phyloP scores from a whole-genome alignment of 1,140 invertebrate species.

The Drosophila bocki region DNA sequence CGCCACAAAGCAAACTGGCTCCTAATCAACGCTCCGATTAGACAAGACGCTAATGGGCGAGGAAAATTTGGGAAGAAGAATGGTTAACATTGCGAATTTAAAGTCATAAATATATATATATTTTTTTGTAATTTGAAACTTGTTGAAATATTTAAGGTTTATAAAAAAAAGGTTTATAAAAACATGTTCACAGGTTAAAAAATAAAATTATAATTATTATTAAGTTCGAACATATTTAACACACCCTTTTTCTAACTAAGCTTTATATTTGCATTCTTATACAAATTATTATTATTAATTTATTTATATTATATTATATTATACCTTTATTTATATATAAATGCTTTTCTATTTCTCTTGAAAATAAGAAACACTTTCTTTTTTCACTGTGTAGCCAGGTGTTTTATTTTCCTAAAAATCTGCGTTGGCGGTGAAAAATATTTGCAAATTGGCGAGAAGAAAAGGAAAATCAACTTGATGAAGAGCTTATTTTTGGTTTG shows the following conservation, averaged over 20 bases:
- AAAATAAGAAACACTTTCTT: not conserved
- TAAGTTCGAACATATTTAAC: not conserved
- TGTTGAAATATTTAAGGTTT: too few relatives aligned
- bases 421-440: conserved; percentile 11
- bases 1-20: conserved; percentile 21
- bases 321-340: too few relatives aligned
- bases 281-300: not conserved
- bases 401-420: conserved; percentile 1
- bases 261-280: not conserved
- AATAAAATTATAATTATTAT: too few relatives aligned
- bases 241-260: not conserved
- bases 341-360: not conserved
- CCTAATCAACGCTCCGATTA: conserved; percentile 42
- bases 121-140: not conserved
- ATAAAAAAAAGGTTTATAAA: too few relatives aligned
- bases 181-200: too few relatives aligned
- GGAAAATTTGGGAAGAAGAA: not conserved
- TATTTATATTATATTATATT: too few relatives aligned
- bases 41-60: conserved; percentile 13
- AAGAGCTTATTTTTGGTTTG: conserved; percentile 13
- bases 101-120: not conserved
- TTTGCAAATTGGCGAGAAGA: not conserved
- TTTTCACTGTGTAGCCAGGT: conserved; percentile 8
- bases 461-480: conserved; percentile 20
- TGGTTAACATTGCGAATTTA: not conserved